These are phyloP conservation scores for Echiichthys vipera DNA, from an alignment of 2,797 vertebrate genomes.

Conservation along the genomic window DNA sequence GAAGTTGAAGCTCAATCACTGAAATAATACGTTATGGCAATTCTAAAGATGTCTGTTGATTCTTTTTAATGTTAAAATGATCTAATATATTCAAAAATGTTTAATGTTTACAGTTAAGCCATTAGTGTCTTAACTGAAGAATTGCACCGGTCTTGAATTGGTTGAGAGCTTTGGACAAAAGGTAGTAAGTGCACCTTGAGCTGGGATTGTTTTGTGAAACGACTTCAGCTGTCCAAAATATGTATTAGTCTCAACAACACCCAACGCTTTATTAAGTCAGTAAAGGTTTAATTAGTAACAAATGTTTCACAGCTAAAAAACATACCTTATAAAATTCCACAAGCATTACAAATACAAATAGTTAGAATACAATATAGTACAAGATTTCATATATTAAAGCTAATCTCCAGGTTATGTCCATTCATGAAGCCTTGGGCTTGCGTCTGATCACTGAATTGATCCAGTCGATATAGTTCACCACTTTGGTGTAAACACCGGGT, in stretches of 20 bases:
- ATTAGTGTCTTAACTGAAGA: too few species aligned
- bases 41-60: too few species aligned
- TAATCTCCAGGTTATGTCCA: conserved; percentile 5
- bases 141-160: too few species aligned
- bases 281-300: conserved; percentile 66
- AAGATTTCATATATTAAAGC: conserved; percentile 19
- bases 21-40: neutral
- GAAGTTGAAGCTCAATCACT: neutral
- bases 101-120: too few species aligned
- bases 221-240: too few species aligned
- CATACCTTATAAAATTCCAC: conserved; percentile 36
- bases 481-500: conserved; percentile 94
- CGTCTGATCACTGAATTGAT: conserved; percentile 86
- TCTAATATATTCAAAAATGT: too few species aligned
- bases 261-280: conserved; percentile 43
- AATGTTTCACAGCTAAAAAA: conserved; percentile 71
- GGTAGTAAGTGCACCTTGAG: too few species aligned
- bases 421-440: conserved; percentile 61
- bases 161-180: too few species aligned
- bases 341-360: conserved; percentile 24
- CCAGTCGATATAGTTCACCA: conserved; percentile 91
- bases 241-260: neutral
- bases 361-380: conserved; percentile 32
- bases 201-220: too few species aligned
- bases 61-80: too few species aligned